Evolutionary conservation across 2,113 vertebrate genomes (phyloP).

Genomic region (Lates calcarifer): DNA sequence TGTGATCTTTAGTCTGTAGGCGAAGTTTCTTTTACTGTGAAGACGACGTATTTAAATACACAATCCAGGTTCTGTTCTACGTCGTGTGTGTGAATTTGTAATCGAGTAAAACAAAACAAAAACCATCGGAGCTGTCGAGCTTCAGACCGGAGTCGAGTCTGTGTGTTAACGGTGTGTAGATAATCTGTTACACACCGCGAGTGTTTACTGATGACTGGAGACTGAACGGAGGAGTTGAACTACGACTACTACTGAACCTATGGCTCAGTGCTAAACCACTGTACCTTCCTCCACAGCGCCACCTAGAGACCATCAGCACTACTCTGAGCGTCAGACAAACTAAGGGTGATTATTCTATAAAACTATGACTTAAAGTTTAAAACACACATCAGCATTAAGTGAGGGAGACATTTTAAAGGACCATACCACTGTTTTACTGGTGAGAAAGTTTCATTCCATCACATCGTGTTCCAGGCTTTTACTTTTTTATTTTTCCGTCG

Average conservation of each 20-base stretch:
- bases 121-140: background rate
- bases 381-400: no score
- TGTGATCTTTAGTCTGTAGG: no score
- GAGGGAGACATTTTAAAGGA: constrained; percentile 1
- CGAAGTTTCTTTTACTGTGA: no score
- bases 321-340: background rate
- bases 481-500: background rate
- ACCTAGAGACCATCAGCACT: constrained; percentile 11
- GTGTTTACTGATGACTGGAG: background rate
- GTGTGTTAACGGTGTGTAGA: background rate
- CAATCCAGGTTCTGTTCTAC: background rate
- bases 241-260: constrained; percentile 59
- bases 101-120: background rate
- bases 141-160: no score
- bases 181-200: background rate
- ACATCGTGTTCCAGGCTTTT: background rate
- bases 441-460: no score
- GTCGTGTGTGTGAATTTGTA: background rate
- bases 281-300: constrained; percentile 35
- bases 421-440: background rate
- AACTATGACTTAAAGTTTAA: no score
- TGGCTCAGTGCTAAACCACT: constrained; percentile 32
- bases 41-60: no score
- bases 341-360: no score
- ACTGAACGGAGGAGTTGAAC: constrained; percentile 25